Evolutionary conservation across 2,113 vertebrate genomes (phyloP).

Genomic region (Vombatus ursinus): DNA sequence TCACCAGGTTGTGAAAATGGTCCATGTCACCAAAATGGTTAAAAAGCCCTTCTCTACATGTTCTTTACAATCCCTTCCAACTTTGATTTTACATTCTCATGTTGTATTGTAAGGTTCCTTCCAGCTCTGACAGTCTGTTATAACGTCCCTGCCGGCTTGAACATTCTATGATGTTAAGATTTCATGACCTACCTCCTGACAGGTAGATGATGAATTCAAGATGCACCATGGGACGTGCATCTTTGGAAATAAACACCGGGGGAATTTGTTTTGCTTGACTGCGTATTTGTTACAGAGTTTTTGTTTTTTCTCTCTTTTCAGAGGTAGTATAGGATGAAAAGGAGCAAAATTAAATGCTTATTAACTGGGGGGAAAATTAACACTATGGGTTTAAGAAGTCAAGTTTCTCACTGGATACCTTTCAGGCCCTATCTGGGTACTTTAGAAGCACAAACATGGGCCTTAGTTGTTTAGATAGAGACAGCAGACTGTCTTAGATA

Average conservation of each 20-base stretch:
- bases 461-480: background rate
- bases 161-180: background rate
- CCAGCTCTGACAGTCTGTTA: background rate
- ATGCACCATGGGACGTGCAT: background rate
- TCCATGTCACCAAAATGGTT: background rate
- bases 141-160: background rate
- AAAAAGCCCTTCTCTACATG: background rate
- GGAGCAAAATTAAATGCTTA: background rate
- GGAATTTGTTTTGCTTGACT: background rate
- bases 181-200: background rate
- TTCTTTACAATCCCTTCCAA: background rate
- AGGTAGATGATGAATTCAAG: background rate
- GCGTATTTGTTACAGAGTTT: background rate
- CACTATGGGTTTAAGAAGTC: background rate
- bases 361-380: background rate
- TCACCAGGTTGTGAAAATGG: background rate
- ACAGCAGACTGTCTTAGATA: background rate
- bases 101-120: background rate
- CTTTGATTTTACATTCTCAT: background rate
- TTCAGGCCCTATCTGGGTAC: background rate
- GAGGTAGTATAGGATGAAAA: background rate
- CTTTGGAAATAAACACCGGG: background rate
- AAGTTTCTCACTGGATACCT: background rate
- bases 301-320: background rate
- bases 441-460: background rate